Base-by-base conservation (phyloP, 1,140 invertebrate genomes). In the Brachionus manjavacas region DNA sequence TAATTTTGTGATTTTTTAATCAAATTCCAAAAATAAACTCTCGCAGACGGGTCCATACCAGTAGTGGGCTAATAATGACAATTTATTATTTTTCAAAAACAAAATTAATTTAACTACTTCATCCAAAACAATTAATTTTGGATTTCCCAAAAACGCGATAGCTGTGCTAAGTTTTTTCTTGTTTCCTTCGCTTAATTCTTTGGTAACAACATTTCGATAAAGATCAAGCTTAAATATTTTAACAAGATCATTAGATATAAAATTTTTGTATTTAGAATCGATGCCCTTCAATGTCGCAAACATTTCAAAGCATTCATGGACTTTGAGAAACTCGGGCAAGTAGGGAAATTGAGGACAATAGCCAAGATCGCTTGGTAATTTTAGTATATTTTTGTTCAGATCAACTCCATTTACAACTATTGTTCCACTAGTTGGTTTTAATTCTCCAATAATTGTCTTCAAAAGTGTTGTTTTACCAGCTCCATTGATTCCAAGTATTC, bases 81-180 rank as follows among this genome's bases (percentile, higher is more conserved):
- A 35, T 81, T 43, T 14, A 70, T 66, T 60, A 20, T 35, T 9
- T 25, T 60, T 60, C 68, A 25, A 16, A 66, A 20, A 39, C 16
- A 74, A 41, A 43, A 43, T 20, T 20, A 20, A 31, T 4, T 49
- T 14, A 1, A 72, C 85, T 52, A 85, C 85, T 52, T 86, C 85
- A 74, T 86, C 86, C 4, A 86, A 55, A 70, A 86, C 78, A 14
- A 87, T 78, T 20, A 87, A 83, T 84, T 86, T 64, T 12, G 90
- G 90, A 84, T 88, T 87, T 12, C 89, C 90, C 88, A 96, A 91
- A 28, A 98, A 89, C 7, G 96, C 94, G 64, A 99, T 92, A 0
- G 96, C 96, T 55, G 96, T 95, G 86, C 94, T 97, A 31, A 99
- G 89, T 88, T 98, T 97, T 64, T 96, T 91, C 88, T 96, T 97